Conservation (phyloP, 2,113 vertebrate genomes). For the Scartelaos histophorus region DNA sequence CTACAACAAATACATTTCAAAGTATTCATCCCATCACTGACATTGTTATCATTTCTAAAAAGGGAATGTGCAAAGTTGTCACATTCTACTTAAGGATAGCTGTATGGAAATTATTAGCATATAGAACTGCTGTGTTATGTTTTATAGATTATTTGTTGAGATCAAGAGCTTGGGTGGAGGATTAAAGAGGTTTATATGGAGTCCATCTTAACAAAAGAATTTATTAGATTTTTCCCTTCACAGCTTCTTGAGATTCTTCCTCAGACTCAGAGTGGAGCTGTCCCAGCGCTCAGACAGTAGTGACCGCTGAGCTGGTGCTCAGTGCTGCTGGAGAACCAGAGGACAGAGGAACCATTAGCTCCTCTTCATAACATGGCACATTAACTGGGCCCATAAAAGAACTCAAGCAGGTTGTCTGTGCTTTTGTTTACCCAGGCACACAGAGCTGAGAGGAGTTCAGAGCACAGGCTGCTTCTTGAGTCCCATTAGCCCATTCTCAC, state of each 20-base stretch:
- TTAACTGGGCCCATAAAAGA: constrained; percentile 73
- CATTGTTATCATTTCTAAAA: too few species aligned
- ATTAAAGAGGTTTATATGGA: too few species aligned
- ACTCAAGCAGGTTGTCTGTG: constrained; percentile 55
- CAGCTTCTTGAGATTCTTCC: neutral
- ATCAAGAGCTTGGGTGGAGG: too few species aligned
- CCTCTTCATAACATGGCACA: constrained; percentile 71
- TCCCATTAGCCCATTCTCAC: neutral
- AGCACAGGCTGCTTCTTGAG: neutral
- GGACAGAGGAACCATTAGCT: constrained; percentile 73
- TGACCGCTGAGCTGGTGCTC: neutral
- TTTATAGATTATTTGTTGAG: too few species aligned
- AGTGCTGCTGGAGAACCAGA: constrained; percentile 64
- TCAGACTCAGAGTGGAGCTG: neutral
- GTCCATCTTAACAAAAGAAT: too few species aligned
- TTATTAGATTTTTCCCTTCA: too few species aligned
- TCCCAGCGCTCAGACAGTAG: neutral
- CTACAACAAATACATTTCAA: too few species aligned
- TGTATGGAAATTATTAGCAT: too few species aligned
- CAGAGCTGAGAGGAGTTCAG: neutral
- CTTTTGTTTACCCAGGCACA: constrained; percentile 51
- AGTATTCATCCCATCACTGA: too few species aligned
- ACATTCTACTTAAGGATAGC: too few species aligned
- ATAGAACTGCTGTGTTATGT: too few species aligned
- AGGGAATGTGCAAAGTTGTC: too few species aligned